Percentiles rank a stretch among this genome's conserved stretches.
Conservation (phyloP, 1,140 invertebrate species). For the Temnothorax curvispinosus region DNA sequence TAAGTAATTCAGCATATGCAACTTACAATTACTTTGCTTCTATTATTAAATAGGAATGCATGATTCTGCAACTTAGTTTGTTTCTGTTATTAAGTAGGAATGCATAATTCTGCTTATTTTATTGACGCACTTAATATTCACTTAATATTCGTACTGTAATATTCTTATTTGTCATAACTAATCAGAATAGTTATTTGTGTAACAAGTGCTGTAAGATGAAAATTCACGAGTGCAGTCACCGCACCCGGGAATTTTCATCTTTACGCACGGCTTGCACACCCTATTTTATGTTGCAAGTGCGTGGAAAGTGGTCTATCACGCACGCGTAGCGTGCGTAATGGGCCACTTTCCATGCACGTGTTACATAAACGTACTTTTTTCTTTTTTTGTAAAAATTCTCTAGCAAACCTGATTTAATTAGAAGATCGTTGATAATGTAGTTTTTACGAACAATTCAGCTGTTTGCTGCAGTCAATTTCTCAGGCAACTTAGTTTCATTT, state of each 20-base stretch:
- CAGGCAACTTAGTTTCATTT: slow-evolving; percentile 4
- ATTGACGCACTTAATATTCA: background rate
- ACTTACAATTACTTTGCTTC: background rate
- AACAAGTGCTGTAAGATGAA: no score
- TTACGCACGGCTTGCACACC: no score
- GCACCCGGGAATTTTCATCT: no score
- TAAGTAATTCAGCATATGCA: background rate
- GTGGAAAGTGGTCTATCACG: no score
- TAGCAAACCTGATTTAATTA: background rate
- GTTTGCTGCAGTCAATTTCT: background rate
- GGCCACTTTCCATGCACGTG: no score
- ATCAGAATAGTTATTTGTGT: background rate
- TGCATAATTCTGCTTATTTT: background rate
- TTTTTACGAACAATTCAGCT: background rate
- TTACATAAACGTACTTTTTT: background rate
- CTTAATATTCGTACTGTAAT: background rate
- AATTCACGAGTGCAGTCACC: no score
- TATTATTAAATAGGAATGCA: background rate
- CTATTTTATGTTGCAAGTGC: no score
- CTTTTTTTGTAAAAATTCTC: background rate
- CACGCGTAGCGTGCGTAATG: no score
- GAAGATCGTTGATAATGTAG: background rate
- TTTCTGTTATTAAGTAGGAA: background rate
- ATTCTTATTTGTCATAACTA: background rate
- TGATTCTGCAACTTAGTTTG: background rate